Conservation (phyloP, 2,113 vertebrate species). For the Nettapus auritus region DNA sequence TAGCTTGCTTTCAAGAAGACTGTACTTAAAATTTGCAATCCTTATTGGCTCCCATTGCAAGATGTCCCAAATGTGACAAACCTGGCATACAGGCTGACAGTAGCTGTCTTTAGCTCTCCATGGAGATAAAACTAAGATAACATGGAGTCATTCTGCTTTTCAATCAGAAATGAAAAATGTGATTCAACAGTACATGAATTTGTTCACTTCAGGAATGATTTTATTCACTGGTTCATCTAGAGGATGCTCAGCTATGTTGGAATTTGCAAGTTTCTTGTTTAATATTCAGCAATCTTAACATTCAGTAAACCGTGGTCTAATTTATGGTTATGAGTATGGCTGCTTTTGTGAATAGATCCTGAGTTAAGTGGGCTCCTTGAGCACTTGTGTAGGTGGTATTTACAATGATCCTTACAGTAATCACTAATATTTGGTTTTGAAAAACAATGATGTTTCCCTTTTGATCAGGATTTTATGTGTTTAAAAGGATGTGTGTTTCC, state of each 20-base stretch:
- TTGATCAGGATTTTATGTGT: neutral
- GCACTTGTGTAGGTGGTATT: neutral
- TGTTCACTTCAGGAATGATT: neutral
- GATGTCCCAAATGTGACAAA: neutral
- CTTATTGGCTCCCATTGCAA: neutral
- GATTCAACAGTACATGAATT: constrained; percentile 21
- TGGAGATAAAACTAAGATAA: constrained; percentile 17
- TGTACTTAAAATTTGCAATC: neutral
- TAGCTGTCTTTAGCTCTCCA: constrained; percentile 29
- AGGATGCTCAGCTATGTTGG: neutral
- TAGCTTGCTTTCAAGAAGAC: neutral
- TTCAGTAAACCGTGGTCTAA: neutral
- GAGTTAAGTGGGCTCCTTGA: neutral
- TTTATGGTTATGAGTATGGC: neutral
- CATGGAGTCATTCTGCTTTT: constrained; percentile 25
- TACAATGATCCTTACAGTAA: neutral
- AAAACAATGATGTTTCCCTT: neutral
- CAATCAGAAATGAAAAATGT: constrained; percentile 17
- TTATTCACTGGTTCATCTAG: neutral
- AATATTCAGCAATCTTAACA: neutral
- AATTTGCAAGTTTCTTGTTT: constrained; percentile 14
- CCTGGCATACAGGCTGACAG: neutral
- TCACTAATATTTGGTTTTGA: constrained; percentile 27
- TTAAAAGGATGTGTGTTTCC: neutral
- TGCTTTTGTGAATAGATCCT: neutral